Evolutionary conservation across 2,797 vertebrate genomes (phyloP).

Genomic region (Cichlasoma orientale): DNA sequence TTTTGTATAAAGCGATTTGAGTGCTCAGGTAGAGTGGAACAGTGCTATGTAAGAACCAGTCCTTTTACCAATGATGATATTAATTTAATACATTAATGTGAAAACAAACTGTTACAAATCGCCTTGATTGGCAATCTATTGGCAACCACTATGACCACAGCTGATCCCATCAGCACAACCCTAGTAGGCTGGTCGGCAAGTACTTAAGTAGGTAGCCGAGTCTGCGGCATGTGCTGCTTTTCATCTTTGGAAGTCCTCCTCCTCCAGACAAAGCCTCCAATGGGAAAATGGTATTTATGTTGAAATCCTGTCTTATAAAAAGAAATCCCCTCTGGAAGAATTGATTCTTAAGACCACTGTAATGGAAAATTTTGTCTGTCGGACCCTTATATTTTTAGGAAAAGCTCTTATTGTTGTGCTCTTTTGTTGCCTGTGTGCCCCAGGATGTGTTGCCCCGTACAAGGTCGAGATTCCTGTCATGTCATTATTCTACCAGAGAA

Average conservation of each 20-base stretch:
- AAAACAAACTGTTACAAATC: not conserved
- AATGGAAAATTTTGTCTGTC: slow-evolving; percentile 67
- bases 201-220: no score
- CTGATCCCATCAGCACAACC: not conserved
- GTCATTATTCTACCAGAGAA: slow-evolving; percentile 61
- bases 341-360: slow-evolving; percentile 58
- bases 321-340: slow-evolving; percentile 23
- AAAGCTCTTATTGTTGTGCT: slow-evolving; percentile 64
- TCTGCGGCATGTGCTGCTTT: no score
- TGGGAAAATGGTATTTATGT: slow-evolving; percentile 5
- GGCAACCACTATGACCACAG: not conserved
- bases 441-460: slow-evolving; percentile 67
- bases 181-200: no score
- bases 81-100: not conserved
- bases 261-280: no score
- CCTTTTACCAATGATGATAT: not conserved
- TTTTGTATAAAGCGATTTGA: no score
- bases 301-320: slow-evolving; percentile 31
- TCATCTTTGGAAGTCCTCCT: no score
- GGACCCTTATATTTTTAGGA: slow-evolving; percentile 72
- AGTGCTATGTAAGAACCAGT: no score
- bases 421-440: slow-evolving; percentile 47
- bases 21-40: no score
- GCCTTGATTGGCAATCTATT: not conserved
- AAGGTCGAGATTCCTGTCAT: slow-evolving; percentile 69